Base-by-base conservation (phyloP, 2,888 invertebrate genomes). In the Microctonus hyperodae region DNA sequence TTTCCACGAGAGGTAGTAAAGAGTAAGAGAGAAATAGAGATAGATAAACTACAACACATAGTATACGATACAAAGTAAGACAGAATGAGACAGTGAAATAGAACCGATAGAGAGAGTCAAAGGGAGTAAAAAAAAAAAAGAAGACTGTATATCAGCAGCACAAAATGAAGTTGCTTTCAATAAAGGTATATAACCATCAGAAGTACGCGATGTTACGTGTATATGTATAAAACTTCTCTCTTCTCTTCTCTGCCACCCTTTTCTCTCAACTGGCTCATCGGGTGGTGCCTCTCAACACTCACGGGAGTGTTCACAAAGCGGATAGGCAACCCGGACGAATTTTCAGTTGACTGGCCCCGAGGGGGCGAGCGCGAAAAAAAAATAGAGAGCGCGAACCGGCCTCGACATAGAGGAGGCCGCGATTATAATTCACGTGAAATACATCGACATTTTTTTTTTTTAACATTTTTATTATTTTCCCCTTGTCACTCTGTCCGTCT, bases 161-260 rank as follows among this genome's bases (percentile, higher is more conserved):
- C 57, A 66, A 62, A 67, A 67, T 67, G 35, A 62, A 67, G 66
- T 67, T 62, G 62, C 57, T 62, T 62, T 62, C 56, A 57, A 67
- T 67, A 62, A 67, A 67, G 57, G 53, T 53, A 53, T 20, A 50
- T 48, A 51, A 35, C n/a, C 22, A 25, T n/a, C n/a, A n/a, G 31
- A 61, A 35, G 35, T 53, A 23, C 16, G 48, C 33, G 50, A 22
- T 50, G 61, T 35, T 44, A 23, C 37, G 37, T 57, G 22, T 5
- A 57, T 35, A 23, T 57, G 10, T 37, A 23, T 59, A n/a, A n/a
- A 11, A 28, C 16, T 59, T 25, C 10, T 58, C n/a, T 56, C 11
- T 56, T 56, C 35, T 56, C 16, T 56, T 20, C 22, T 56, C 33
- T 22, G 9, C 20, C 35, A 2, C 35, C n/a, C 23, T 37, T 40